Evolutionary conservation across 1,140 invertebrate species (phyloP).

Genomic region (Heliconius congener): DNA sequence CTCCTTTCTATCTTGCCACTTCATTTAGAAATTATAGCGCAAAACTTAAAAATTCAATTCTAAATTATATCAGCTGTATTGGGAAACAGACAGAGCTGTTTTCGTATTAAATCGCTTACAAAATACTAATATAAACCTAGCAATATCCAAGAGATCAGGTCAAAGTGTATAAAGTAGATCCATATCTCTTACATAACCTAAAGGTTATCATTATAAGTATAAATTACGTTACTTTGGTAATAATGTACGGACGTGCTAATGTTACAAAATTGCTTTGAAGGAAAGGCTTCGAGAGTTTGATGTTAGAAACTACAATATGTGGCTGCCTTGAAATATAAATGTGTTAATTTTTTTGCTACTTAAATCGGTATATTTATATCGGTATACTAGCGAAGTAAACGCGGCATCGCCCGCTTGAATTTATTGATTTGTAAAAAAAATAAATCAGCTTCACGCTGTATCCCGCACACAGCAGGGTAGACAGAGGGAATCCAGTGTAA

Average conservation of each 20-base stretch:
- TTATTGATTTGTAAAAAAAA: no score
- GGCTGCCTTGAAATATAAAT: neutral
- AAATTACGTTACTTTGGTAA: constrained; percentile 7
- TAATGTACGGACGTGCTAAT: constrained; percentile 13
- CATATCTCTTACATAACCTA: constrained; percentile 18
- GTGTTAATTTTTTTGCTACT: neutral
- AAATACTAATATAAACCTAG: neutral
- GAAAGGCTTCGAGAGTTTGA: neutral
- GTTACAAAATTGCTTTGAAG: neutral
- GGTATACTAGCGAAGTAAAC: no score
- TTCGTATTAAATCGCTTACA: neutral
- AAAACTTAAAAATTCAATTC: no score
- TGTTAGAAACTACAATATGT: constrained; percentile 12
- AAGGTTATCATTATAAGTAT: constrained; percentile 14
- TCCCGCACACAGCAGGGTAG: no score
- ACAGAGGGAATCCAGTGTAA: no score
- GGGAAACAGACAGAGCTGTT: no score
- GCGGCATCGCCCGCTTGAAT: no score
- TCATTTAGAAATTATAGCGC: no score
- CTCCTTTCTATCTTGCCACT: no score
- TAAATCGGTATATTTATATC: no score
- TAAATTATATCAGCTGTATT: no score
- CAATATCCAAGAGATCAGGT: constrained; percentile 8
- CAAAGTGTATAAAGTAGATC: constrained; percentile 24
- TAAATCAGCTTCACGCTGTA: no score